Base-by-base conservation (phyloP, 2,888 invertebrate genomes). In the Parnassius glacialis region DNA sequence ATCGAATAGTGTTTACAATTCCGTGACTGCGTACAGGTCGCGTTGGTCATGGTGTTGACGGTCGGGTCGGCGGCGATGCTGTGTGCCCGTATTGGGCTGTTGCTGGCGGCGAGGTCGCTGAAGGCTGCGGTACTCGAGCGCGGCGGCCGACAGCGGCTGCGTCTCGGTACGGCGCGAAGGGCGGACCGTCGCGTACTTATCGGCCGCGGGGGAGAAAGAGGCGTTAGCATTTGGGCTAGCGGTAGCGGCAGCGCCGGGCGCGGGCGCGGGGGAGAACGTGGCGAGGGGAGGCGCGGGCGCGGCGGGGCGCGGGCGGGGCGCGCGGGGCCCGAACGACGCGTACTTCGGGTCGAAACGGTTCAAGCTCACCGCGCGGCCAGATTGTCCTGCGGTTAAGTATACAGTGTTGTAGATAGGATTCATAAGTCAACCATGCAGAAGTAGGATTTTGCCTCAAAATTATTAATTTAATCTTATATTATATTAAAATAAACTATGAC, bases 11-110 rank as follows among this genome's bases (percentile, higher is more conserved):
- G 47, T n/a, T 60, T 70, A 73, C 69, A 74, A 67, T 58, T 74
- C 95, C 61, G 96, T 95, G 69, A 96, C 95, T 57, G 95, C 96
- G 79, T 95, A 96, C 68, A 96, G 80, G 80, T 94, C 93, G 61
- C 92, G 88, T 65, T 90, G 87, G 72, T 89, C 92, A 69, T 85
- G 83, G 20, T 72, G 74, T 62, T 74, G 68, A 85, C 53, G 64
- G 47, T 47, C 47, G n/a, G 47, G 47, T 57, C 67, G 55, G 69
- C 70, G 64, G 58, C 74, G 69, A 64, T 77, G 69, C 74, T 74
- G 70, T 74, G 61, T 59, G 68, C 71, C 67, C 53, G 74, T 69
- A 56, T 77, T 72, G 61, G 63, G 70, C 3, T 70, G 68, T 61
- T 71, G 73, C 55, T 87, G 86, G 60, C 76, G 88, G 9, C 89